Percentiles rank a stretch among this genome's conserved stretches.
phyloP scores from a whole-genome alignment of 2,113 vertebrate genomes.

The Synchiropus splendidus region DNA sequence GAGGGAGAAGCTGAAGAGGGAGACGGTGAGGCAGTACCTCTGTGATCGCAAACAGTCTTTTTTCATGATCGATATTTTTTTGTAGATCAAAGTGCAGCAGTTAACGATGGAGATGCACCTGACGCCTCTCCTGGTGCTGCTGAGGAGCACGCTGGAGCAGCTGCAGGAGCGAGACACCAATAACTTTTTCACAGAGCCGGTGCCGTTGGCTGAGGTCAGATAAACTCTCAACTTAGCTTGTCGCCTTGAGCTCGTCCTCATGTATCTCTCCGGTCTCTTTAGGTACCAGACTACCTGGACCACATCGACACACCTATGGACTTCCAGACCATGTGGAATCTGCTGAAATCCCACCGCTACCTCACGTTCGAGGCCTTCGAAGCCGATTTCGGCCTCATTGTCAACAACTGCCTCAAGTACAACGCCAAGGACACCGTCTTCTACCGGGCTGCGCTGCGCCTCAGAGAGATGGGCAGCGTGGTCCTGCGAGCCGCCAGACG shows the following conservation, averaged over 20 bases:
- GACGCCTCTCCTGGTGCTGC: slow-evolving; percentile 88
- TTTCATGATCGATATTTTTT: neutral
- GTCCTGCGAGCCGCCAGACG: slow-evolving; percentile 85
- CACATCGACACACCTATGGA: slow-evolving; percentile 99
- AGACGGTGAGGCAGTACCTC: slow-evolving; percentile 73
- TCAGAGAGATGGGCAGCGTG: slow-evolving; percentile 81
- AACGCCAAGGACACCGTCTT: slow-evolving; percentile 98
- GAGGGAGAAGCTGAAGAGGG: slow-evolving; percentile 95
- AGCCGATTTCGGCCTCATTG: slow-evolving; percentile 92
- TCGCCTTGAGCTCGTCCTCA: too few species aligned
- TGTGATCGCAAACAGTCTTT: too few species aligned
- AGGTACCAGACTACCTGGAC: slow-evolving; percentile 97
- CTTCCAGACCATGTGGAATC: slow-evolving; percentile 96
- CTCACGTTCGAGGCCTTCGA: slow-evolving; percentile 93
- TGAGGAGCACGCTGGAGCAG: slow-evolving; percentile 90
- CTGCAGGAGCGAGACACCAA: slow-evolving; percentile 94
- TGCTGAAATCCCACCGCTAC: slow-evolving; percentile 89
- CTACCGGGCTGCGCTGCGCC: slow-evolving; percentile 87
- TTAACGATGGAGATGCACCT: slow-evolving; percentile 93
- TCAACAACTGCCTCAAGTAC: slow-evolving; percentile 98
- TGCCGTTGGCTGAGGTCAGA: slow-evolving; percentile 89
- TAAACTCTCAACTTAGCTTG: too few species aligned
- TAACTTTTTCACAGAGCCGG: slow-evolving; percentile 96
- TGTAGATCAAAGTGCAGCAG: slow-evolving; percentile 95
- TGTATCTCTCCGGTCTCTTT: neutral